Percentiles rank a stretch among this genome's conserved stretches.
These are phyloP conservation scores for Sminthurinus aureus DNA, from an alignment of 2,888 invertebrate genomes.

Conservation along the genomic window DNA sequence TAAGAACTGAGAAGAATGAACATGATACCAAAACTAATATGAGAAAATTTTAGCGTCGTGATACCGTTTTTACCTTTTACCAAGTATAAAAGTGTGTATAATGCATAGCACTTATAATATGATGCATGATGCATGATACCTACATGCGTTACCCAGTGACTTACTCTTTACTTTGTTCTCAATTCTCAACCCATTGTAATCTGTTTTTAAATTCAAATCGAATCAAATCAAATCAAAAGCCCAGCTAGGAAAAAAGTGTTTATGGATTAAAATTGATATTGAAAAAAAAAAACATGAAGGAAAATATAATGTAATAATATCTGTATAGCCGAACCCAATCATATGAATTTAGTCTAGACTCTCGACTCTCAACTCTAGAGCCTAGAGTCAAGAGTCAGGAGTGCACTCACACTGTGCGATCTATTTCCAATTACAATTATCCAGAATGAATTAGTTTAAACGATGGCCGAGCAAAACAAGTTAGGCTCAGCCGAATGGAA, in stretches of 20 bases:
- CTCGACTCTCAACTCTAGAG: too few species aligned
- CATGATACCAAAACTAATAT: background rate
- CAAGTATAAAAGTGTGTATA: too few species aligned
- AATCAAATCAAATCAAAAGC: too few species aligned
- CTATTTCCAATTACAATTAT: constrained; percentile 37
- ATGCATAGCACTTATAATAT: too few species aligned
- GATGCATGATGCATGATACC: too few species aligned
- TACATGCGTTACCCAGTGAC: too few species aligned
- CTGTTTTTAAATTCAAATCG: too few species aligned
- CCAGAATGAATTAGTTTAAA: constrained; percentile 39
- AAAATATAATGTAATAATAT: background rate
- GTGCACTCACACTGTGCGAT: constrained; percentile 34
- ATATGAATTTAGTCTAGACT: background rate
- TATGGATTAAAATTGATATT: constrained; percentile 3
- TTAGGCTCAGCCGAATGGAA: background rate
- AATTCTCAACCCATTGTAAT: too few species aligned
- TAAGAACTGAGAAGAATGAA: background rate
- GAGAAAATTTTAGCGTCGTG: background rate
- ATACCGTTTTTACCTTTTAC: too few species aligned
- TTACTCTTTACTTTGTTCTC: too few species aligned
- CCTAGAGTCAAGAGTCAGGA: background rate
- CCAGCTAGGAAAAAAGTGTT: background rate
- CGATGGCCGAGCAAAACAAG: constrained; percentile 14
- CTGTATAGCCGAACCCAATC: background rate
- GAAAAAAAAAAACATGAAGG: background rate